phyloP scores from a whole-genome alignment of 2,888 invertebrate genomes.

The Pachliopta kotzebuea region DNA sequence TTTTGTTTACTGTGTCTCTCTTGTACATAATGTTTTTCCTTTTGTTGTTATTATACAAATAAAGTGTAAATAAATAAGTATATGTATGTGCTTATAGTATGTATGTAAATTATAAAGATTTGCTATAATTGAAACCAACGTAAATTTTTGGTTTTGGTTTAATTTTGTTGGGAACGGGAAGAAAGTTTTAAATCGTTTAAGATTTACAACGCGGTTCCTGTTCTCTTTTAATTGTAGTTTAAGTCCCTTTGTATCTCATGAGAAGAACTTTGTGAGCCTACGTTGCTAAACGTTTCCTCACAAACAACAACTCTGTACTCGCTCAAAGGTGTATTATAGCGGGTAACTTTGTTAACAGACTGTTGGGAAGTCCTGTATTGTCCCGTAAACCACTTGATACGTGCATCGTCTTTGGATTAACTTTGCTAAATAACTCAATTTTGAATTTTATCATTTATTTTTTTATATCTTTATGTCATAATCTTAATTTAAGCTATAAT shows the following conservation, averaged over 20 bases:
- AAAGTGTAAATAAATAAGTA: too few relatives aligned
- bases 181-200: background rate
- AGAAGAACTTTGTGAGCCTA: background rate
- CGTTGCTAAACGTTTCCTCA: background rate
- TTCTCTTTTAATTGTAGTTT: slow-evolving; percentile 1
- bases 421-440: too few relatives aligned
- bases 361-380: background rate
- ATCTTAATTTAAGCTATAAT: too few relatives aligned
- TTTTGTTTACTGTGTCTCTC: too few relatives aligned
- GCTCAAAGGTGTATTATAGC: background rate
- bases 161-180: background rate
- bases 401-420: background rate
- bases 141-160: background rate
- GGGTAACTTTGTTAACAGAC: background rate
- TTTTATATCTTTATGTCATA: too few relatives aligned
- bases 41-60: too few relatives aligned
- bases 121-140: too few relatives aligned
- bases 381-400: background rate
- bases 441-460: too few relatives aligned
- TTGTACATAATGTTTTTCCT: too few relatives aligned
- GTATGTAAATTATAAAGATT: too few relatives aligned
- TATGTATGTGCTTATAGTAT: too few relatives aligned
- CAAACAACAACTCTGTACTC: background rate
- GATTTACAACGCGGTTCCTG: slow-evolving; percentile 3
- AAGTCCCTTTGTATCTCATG: background rate